These are phyloP conservation scores for Margarornis squamiger DNA, from an alignment of 2,797 vertebrate species.

Conservation along the genomic window DNA sequence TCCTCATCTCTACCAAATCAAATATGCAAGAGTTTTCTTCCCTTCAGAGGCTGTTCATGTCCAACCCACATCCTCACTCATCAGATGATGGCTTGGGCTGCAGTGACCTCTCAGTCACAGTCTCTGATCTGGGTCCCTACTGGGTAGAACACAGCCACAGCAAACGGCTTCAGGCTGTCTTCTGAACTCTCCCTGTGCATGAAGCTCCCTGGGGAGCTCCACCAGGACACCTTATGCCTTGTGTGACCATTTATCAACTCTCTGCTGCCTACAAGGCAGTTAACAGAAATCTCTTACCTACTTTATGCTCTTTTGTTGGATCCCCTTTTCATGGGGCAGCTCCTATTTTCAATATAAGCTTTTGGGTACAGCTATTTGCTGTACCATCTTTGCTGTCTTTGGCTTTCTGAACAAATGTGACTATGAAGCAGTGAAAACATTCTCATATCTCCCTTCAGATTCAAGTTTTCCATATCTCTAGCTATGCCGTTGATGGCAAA, in stretches of 20 bases:
- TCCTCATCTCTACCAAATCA: background rate
- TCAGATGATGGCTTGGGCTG: background rate
- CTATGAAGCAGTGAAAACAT: background rate
- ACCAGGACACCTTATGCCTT: background rate
- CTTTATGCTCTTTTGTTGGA: background rate
- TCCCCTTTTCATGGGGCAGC: background rate
- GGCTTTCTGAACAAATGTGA: background rate
- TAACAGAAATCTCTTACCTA: background rate
- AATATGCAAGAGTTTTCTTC: background rate
- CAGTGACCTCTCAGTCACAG: background rate
- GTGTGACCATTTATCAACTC: background rate
- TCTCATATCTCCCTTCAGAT: background rate
- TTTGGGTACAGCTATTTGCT: background rate
- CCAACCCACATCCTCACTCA: fast-evolving
- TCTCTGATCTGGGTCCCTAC: background rate
- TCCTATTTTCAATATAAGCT: background rate
- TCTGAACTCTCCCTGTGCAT: background rate
- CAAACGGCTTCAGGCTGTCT: background rate
- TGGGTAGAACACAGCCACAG: background rate
- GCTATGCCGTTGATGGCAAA: background rate
- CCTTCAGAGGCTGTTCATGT: background rate
- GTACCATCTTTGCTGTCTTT: background rate
- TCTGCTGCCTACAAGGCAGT: background rate
- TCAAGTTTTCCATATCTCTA: background rate
- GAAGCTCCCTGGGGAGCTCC: background rate